Conservation (phyloP, 2,797 vertebrate genomes). For the Picus viridis region DNA sequence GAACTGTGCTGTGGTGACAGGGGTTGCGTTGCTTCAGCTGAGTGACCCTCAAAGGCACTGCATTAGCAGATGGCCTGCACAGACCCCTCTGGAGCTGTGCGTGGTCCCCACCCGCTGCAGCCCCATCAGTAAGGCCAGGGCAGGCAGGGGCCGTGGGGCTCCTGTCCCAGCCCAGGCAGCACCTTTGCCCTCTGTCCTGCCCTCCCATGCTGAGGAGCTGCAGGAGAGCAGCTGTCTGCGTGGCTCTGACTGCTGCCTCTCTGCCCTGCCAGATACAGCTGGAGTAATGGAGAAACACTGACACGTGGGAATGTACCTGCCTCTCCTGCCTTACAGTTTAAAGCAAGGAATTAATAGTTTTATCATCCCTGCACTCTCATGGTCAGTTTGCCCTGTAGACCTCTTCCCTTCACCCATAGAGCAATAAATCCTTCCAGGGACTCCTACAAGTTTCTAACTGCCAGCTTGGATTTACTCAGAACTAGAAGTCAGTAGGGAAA, state of each 20-base stretch:
- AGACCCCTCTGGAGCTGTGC: not conserved
- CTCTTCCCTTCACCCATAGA: not conserved
- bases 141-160: rapidly evolving
- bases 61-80: not conserved
- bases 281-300: not conserved
- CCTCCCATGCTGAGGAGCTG: not conserved
- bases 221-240: rapidly evolving
- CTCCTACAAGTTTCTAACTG: not conserved
- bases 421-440: not conserved
- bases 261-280: not conserved
- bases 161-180: not conserved
- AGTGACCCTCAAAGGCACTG: not conserved
- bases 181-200: not conserved
- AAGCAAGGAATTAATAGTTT: not conserved
- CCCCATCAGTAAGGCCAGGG: not conserved
- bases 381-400: not conserved
- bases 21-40: not conserved
- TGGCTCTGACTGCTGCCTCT: not conserved
- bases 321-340: not conserved
- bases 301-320: rapidly evolving
- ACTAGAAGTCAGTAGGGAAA: not conserved
- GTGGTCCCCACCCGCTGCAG: not conserved
- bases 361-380: not conserved
- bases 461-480: not conserved
- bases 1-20: not conserved